Percentiles rank a stretch among this genome's conserved stretches.
These are phyloP conservation scores for Drosophila prosaltans DNA, from an alignment of 1,140 invertebrate genomes.

Conservation along the genomic window DNA sequence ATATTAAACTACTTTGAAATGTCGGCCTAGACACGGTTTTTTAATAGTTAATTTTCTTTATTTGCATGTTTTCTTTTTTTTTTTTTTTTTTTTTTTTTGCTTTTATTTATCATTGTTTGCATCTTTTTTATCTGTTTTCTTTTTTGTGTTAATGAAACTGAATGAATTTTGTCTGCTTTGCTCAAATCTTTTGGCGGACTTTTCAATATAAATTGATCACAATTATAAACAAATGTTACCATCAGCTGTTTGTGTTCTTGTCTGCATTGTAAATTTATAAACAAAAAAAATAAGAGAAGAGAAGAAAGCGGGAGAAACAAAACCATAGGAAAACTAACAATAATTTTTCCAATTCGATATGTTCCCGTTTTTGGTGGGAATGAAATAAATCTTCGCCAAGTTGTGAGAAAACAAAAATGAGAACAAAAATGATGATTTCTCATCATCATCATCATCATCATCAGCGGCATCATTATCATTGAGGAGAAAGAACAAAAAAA, in stretches of 20 bases:
- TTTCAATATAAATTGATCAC: conserved; percentile 19
- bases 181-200: background rate
- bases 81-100: no score
- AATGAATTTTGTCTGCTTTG: conserved; percentile 36
- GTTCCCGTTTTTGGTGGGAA: conserved; percentile 1
- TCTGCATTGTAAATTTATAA: conserved; percentile 24
- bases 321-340: conserved; percentile 6
- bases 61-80: no score
- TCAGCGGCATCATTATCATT: background rate
- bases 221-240: conserved; percentile 43
- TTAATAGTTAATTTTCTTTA: no score
- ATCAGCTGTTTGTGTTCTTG: conserved; percentile 28
- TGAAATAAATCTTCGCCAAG: background rate
- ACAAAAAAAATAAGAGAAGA: conserved; percentile 24
- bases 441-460: background rate
- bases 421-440: conserved; percentile 6
- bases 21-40: no score
- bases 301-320: background rate
- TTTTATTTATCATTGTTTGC: background rate
- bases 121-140: background rate
- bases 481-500: background rate
- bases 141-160: conserved; percentile 37
- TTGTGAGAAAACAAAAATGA: conserved; percentile 4
- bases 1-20: no score
- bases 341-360: background rate